These are phyloP conservation scores for Rhinatrema bivittatum DNA, from an alignment of 2,797 vertebrate genomes.

Conservation along the genomic window DNA sequence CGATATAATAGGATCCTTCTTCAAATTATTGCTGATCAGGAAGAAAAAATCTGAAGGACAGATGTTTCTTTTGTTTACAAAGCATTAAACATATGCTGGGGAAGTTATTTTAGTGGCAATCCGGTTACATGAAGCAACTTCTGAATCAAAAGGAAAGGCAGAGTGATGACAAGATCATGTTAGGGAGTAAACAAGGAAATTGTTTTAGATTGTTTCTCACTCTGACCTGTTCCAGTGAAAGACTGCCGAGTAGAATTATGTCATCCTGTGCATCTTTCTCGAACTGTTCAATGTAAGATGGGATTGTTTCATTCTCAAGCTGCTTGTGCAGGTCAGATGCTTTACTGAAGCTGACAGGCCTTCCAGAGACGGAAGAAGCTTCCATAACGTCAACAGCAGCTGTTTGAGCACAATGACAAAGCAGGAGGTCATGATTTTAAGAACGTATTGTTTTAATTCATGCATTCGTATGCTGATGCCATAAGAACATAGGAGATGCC, in stretches of 20 bases:
- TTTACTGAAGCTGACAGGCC: conserved; percentile 32
- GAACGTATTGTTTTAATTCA: no score
- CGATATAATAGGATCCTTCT: no score
- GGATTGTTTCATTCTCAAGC: conserved; percentile 55
- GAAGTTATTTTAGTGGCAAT: no score
- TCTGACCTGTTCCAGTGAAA: conserved; percentile 85
- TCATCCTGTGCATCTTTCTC: conserved; percentile 72
- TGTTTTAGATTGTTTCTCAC: conserved; percentile 62
- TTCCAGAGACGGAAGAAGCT: not conserved
- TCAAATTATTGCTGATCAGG: no score
- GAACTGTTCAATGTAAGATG: conserved; percentile 67
- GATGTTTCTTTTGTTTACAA: no score
- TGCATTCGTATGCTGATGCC: no score
- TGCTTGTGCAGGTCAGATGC: conserved; percentile 28
- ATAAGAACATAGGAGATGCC: no score
- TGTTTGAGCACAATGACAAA: conserved; percentile 7
- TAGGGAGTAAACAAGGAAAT: conserved; percentile 55
- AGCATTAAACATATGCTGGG: no score
- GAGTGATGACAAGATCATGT: conserved; percentile 5
- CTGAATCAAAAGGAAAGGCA: no score
- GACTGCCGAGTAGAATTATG: conserved; percentile 77
- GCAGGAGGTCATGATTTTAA: no score
- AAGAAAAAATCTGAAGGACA: no score
- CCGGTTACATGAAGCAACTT: no score
- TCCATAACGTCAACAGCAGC: conserved; percentile 2